Percentiles rank a stretch among this genome's conserved stretches.
Conservation (phyloP, 2,888 invertebrate genomes). For the Ophraella communa region DNA sequence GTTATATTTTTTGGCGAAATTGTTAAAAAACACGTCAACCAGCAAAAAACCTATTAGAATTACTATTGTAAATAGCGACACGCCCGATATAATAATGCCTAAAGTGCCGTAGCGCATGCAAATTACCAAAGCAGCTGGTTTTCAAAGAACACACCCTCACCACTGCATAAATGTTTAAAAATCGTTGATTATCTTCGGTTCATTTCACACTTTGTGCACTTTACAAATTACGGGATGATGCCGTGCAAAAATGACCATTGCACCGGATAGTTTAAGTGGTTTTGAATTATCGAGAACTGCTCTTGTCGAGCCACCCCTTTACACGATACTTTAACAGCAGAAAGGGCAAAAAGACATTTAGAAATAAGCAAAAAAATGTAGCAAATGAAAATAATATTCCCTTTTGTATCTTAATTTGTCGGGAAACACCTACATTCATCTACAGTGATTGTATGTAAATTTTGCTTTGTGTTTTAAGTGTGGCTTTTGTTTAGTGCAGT, state of each 20-base stretch:
- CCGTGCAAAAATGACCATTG: neutral
- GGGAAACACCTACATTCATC: too few species aligned
- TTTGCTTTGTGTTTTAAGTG: too few species aligned
- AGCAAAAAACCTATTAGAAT: neutral
- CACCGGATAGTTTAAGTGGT: neutral
- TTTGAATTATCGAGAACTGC: neutral
- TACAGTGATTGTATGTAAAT: too few species aligned
- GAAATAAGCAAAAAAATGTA: neutral
- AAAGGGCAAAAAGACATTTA: neutral
- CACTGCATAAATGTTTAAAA: neutral
- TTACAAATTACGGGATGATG: neutral
- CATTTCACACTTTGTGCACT: constrained; percentile 5
- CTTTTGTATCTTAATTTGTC: too few species aligned
- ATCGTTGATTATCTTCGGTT: neutral
- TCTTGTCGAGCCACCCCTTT: neutral
- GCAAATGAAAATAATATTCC: too few species aligned
- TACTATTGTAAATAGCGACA: neutral
- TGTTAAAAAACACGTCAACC: neutral
- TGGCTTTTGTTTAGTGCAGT: too few species aligned
- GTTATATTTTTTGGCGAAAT: neutral
- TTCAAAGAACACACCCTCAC: constrained; percentile 2
- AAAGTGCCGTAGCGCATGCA: neutral
- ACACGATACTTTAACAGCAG: neutral
- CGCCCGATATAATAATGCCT: neutral
- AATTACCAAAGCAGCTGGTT: constrained; percentile 3